Conservation (phyloP, 1,140 invertebrate genomes). For the Thereuonema tuberculata region DNA sequence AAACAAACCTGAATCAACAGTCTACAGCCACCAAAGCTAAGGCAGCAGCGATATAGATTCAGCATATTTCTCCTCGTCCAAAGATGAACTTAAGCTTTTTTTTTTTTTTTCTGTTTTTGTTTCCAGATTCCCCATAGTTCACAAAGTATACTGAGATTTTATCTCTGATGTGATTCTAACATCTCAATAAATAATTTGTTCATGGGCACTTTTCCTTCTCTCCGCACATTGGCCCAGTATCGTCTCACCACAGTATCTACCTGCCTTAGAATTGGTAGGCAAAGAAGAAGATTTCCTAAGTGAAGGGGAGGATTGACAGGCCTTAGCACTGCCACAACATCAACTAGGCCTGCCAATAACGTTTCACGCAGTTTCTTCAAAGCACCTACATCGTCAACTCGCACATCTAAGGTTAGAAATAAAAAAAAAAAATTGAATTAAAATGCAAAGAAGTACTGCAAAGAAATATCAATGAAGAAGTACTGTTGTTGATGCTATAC, state of each 20-base stretch:
- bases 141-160: too few species aligned
- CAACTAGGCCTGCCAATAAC: slow-evolving; percentile 69
- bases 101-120: too few species aligned
- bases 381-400: slow-evolving; percentile 66
- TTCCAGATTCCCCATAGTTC: too few species aligned
- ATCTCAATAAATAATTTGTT: slow-evolving; percentile 96
- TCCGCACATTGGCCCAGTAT: slow-evolving; percentile 79
- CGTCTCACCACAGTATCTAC: slow-evolving; percentile 71
- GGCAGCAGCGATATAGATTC: too few species aligned
- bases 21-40: too few species aligned
- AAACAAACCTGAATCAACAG: too few species aligned
- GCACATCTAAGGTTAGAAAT: slow-evolving; percentile 58
- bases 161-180: slow-evolving; percentile 62
- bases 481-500: too few species aligned
- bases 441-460: not conserved
- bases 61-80: too few species aligned
- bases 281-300: slow-evolving; percentile 72
- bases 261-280: slow-evolving; percentile 74
- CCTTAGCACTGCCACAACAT: slow-evolving; percentile 65
- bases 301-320: slow-evolving; percentile 28
- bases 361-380: slow-evolving; percentile 74
- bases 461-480: too few species aligned
- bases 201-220: slow-evolving; percentile 78
- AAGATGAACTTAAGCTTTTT: too few species aligned
- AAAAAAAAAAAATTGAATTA: slow-evolving; percentile 2